Base-by-base conservation (phyloP, 1,140 invertebrate species). In the Halesus radiatus region DNA sequence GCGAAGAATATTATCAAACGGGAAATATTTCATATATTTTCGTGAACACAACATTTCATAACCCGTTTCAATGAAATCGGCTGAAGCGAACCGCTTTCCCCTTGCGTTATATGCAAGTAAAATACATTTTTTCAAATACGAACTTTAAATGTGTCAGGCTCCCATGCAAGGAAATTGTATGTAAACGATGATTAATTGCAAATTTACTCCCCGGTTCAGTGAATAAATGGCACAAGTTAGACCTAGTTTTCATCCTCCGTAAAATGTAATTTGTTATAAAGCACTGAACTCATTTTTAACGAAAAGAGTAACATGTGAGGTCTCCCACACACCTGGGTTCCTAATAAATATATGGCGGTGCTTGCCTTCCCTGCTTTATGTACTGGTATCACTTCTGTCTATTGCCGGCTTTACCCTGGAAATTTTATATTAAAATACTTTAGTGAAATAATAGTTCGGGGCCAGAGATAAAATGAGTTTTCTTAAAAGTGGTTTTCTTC, bases 201-300 rank as follows among this genome's bases (percentile, higher is more conserved):
- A 26, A 54, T 73, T 75, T 54, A 10, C 53, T 37, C 68, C 29
- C 45, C 22, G 52, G 68, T 18, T 58, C 72, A 20, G 53, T 37
- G 72, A 58, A 75, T 58, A 75, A 58, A 75, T 58, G 72, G 72
- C 72, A 10, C 72, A 58, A 58, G 72, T 58, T 75, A 75, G 58
- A 75, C 72, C 54, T 75, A 75, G 72, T 75, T 75, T 29, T 37
- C 54, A 56, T 75, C 54, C 72, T 56, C 52, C 15, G 70, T 75
- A 75, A 32, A 58, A 58, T 58, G 54, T 75, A 75, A 56, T 75
- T 75, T 54, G 53, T 75, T 75, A 58, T 75, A 75, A 75, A 75
- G 58, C 53, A 58, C 72, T 75, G 54, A 75, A 58, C 72, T 75
- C 72, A 75, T 75, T 75, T 75, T 72, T 75, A 75, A 75, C 26